These are phyloP conservation scores for Polyodon spathula DNA, from an alignment of 2,113 vertebrate species.

Conservation along the genomic window DNA sequence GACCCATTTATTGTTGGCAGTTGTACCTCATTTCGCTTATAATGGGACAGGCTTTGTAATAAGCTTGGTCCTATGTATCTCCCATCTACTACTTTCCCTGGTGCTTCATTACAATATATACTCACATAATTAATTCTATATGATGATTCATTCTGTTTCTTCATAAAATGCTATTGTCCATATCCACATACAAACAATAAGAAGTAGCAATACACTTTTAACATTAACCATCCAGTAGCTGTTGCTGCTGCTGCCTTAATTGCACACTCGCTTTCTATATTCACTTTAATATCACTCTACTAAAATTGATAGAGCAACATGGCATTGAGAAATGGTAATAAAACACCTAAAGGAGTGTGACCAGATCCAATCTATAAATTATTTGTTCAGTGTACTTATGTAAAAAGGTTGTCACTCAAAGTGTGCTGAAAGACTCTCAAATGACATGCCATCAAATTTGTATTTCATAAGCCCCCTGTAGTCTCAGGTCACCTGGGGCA, in stretches of 20 bases:
- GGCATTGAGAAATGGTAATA: neutral
- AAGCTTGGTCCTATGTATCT: too few species aligned
- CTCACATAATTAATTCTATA: too few species aligned
- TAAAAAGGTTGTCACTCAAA: slow-evolving; percentile 69
- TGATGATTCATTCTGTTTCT: too few species aligned
- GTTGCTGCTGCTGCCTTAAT: too few species aligned
- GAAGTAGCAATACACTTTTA: too few species aligned
- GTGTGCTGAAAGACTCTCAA: slow-evolving; percentile 57
- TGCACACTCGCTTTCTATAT: neutral
- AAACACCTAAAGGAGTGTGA: neutral
- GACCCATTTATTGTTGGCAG: neutral
- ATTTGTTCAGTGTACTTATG: slow-evolving; percentile 68
- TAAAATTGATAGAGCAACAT: slow-evolving; percentile 3
- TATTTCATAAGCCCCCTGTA: slow-evolving; percentile 57
- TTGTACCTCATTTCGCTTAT: too few species aligned
- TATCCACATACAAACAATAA: too few species aligned
- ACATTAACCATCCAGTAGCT: too few species aligned
- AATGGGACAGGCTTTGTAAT: too few species aligned
- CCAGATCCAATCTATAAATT: slow-evolving; percentile 55
- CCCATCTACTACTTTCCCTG: too few species aligned
- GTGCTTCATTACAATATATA: too few species aligned
- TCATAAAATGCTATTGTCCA: too few species aligned
- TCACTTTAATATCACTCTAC: neutral
- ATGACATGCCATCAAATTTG: slow-evolving; percentile 59
- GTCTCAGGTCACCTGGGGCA: slow-evolving; percentile 52